Evolutionary conservation across 2,888 invertebrate species (phyloP).

Genomic region (Eugnorisma glareosa): DNA sequence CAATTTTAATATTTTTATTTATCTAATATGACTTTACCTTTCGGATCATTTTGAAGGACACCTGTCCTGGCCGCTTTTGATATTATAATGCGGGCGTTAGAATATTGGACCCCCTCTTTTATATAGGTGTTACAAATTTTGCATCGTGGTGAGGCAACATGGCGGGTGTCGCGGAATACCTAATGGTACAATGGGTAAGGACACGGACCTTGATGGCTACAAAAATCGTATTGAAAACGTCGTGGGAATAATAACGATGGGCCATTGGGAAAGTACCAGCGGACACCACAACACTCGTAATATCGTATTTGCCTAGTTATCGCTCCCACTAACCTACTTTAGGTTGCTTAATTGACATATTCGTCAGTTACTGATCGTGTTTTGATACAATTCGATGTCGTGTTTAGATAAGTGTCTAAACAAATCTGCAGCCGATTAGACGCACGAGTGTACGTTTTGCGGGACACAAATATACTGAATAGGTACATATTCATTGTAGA

Average conservation of each 20-base stretch:
- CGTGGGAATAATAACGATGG: slow-evolving; percentile 87
- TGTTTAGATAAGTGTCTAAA: slow-evolving; percentile 7
- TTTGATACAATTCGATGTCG: background rate
- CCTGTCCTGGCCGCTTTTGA: slow-evolving; percentile 80
- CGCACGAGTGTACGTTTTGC: slow-evolving; percentile 11
- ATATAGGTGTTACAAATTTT: slow-evolving; percentile 91
- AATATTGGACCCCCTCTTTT: slow-evolving; percentile 87
- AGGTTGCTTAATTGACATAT: slow-evolving; percentile 56
- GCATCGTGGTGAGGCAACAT: slow-evolving; percentile 88
- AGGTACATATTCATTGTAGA: background rate
- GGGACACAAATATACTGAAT: slow-evolving; percentile 23
- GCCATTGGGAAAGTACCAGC: slow-evolving; percentile 83
- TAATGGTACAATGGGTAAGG: slow-evolving; percentile 88
- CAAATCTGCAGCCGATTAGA: slow-evolving; percentile 17
- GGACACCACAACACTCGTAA: slow-evolving; percentile 67
- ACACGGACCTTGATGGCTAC: slow-evolving; percentile 88
- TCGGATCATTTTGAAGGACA: slow-evolving; percentile 80
- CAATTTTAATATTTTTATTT: slow-evolving; percentile 36
- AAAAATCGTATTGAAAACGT: slow-evolving; percentile 89
- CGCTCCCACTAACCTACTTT: slow-evolving; percentile 58
- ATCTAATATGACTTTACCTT: slow-evolving; percentile 73
- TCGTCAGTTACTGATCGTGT: slow-evolving; percentile 7
- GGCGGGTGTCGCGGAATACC: slow-evolving; percentile 87
- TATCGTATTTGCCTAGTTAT: slow-evolving; percentile 74
- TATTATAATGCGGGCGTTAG: slow-evolving; percentile 87